Conservation (phyloP, 2,113 vertebrate genomes). For the Amblyornis subalaris region DNA sequence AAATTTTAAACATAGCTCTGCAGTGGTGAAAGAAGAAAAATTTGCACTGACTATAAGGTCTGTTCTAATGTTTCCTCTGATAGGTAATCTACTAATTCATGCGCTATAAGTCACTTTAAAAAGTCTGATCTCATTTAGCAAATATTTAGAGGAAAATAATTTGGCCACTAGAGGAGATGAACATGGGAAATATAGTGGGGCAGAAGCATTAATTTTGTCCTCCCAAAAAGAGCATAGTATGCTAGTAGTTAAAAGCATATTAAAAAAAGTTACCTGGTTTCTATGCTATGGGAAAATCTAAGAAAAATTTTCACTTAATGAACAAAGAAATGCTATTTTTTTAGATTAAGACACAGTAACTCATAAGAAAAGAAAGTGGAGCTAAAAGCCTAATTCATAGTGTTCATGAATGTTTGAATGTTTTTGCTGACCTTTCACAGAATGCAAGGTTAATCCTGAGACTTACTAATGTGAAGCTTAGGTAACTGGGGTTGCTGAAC, state of each 20-base stretch:
- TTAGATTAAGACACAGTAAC: not conserved
- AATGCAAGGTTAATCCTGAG: not conserved
- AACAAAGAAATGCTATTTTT: not conserved
- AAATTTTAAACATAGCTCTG: not conserved
- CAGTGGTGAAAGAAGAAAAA: not conserved
- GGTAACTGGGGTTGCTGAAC: not conserved
- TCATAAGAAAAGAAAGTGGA: not conserved
- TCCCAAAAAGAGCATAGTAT: not conserved
- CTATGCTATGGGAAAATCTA: rapidly evolving
- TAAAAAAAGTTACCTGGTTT: not conserved
- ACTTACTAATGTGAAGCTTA: not conserved
- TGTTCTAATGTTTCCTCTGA: not conserved
- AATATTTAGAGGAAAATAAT: not conserved
- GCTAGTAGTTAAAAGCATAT: not conserved
- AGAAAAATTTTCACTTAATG: not conserved
- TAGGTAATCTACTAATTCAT: not conserved
- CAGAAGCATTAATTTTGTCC: not conserved
- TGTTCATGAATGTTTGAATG: not conserved
- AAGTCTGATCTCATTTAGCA: not conserved
- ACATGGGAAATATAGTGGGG: rapidly evolving
- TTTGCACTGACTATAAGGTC: not conserved
- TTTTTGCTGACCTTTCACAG: not conserved
- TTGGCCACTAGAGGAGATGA: not conserved
- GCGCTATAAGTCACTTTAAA: not conserved
- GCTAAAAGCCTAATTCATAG: not conserved